Percentiles rank a stretch among this genome's conserved stretches.
These are phyloP conservation scores for Globodera rostochiensis DNA, from an alignment of 1,140 invertebrate species.

Conservation along the genomic window DNA sequence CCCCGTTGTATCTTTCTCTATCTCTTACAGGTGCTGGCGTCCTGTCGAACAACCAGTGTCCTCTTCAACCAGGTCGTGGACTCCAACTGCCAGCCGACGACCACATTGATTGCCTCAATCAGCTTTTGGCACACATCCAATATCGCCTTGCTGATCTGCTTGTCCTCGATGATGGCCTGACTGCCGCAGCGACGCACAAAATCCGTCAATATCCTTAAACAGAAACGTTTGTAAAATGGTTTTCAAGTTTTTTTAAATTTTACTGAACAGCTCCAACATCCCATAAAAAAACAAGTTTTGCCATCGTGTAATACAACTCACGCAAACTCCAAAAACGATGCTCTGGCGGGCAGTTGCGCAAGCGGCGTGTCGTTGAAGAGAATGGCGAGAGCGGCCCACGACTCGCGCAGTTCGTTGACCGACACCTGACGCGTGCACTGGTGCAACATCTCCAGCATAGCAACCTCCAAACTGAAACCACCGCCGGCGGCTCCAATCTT, in stretches of 20 bases:
- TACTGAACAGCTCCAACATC: no score
- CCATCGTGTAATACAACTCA: constrained; percentile 56
- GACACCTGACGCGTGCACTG: constrained; percentile 75
- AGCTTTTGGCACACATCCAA: constrained; percentile 71
- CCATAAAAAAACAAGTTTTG: no score
- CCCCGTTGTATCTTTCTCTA: background rate
- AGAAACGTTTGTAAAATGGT: constrained; percentile 24
- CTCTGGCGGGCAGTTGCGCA: constrained; percentile 74
- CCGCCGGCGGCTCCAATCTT: background rate
- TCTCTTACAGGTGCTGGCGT: constrained; percentile 67
- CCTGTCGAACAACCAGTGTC: constrained; percentile 82
- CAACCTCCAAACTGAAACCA: constrained; percentile 70
- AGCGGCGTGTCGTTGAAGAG: constrained; percentile 77
- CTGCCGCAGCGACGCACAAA: constrained; percentile 81
- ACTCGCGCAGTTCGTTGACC: constrained; percentile 76
- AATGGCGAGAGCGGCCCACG: constrained; percentile 78
- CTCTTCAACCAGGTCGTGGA: constrained; percentile 87
- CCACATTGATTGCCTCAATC: constrained; percentile 81
- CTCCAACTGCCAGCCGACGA: constrained; percentile 84
- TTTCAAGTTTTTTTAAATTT: background rate
- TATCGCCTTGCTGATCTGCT: constrained; percentile 76
- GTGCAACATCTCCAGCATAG: constrained; percentile 73
- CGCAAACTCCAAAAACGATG: constrained; percentile 80
- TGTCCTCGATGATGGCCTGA: constrained; percentile 80
- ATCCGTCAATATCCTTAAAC: constrained; percentile 76